Base-by-base conservation (phyloP, 1,140 invertebrate genomes). In the Choristoneura fumiferana region DNA sequence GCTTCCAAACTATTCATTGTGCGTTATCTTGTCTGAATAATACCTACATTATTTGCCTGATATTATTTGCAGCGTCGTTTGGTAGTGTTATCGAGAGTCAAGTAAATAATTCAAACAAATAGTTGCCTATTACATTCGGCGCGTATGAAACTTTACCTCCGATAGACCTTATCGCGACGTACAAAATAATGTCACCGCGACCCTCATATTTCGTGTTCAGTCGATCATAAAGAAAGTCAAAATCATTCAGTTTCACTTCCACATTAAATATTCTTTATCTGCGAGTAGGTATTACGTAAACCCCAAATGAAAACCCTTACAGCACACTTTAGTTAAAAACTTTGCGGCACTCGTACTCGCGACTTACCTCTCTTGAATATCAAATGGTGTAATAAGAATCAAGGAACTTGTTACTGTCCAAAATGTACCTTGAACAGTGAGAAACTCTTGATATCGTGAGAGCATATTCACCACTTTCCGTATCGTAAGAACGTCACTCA, bases 401-500 rank as follows among this genome's bases (percentile, higher is more conserved):
- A 49, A 29, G 18, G 18, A 49, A 49, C 43, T 49, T 49, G 43
- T 49, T 49, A 49, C 43, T 33, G 43, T 49, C 43, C 43, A 49
- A 22, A 49, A 49, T 17, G 43, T 12, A 49, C 43, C 17, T 14
- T 22, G 43, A 33, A 49, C 43, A 40, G 39, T 49, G 43, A 49
- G 43, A 49, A 49, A 49, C 43, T 49, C 34, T 29, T 37, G 53
- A 54, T 54, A 37, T 33, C 54, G 39, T 29, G 37, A 57, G 54
- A 57, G 54, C 54, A 57, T 39, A 57, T 57, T 57, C 54, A 14
- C 62, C 64, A 65, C 67, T 75, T 73, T 71, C 49, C 63, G 55
- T 69, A 63, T 57, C 63, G 70, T 66, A 72, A 70, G 63, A 61
- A 70, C 60, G 61, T 63, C 65, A 67, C 68, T 82, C 66, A 82